Evolutionary conservation across 2,888 invertebrate species (phyloP).

Genomic region (Drosophila flavopinicola): DNA sequence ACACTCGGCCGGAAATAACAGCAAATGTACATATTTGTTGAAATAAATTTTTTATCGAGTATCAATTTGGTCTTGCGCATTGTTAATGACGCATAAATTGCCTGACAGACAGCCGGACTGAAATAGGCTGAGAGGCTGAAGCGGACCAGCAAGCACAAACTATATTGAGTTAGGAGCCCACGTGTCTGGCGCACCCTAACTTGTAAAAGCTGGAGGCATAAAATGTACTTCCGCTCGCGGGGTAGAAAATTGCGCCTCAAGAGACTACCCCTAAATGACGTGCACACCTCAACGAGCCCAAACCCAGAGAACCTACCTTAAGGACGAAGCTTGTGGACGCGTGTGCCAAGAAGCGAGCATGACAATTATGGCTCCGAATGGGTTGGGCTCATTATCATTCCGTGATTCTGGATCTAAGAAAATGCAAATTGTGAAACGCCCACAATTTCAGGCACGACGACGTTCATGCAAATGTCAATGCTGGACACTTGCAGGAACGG

Average conservation of each 20-base stretch:
- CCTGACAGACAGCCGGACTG: conserved; percentile 48
- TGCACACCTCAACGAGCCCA: conserved; percentile 6
- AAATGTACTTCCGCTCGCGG: conserved; percentile 74
- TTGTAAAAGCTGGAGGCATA: conserved; percentile 64
- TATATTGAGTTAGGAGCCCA: conserved; percentile 36
- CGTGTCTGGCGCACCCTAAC: conserved; percentile 69
- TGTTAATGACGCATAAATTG: conserved; percentile 70
- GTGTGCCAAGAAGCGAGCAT: conserved; percentile 62
- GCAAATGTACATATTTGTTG: conserved; percentile 39
- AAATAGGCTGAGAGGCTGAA: conserved; percentile 74
- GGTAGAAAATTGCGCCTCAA: conserved; percentile 39
- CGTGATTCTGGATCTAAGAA: conserved; percentile 12
- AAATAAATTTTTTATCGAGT: conserved; percentile 49
- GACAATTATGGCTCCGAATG: conserved; percentile 12
- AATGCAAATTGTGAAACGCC: conserved; percentile 62
- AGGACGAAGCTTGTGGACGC: conserved; percentile 43
- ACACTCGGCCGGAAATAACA: conserved; percentile 59
- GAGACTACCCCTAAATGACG: conserved; percentile 42
- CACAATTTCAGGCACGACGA: conserved; percentile 32
- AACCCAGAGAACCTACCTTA: background rate
- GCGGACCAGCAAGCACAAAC: conserved; percentile 32
- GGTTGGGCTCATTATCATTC: conserved; percentile 47
- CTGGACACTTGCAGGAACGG: conserved; percentile 71
- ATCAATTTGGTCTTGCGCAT: conserved; percentile 54
- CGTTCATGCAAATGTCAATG: conserved; percentile 51